These are phyloP conservation scores for Falco biarmicus DNA, from an alignment of 2,797 vertebrate species.

Conservation along the genomic window DNA sequence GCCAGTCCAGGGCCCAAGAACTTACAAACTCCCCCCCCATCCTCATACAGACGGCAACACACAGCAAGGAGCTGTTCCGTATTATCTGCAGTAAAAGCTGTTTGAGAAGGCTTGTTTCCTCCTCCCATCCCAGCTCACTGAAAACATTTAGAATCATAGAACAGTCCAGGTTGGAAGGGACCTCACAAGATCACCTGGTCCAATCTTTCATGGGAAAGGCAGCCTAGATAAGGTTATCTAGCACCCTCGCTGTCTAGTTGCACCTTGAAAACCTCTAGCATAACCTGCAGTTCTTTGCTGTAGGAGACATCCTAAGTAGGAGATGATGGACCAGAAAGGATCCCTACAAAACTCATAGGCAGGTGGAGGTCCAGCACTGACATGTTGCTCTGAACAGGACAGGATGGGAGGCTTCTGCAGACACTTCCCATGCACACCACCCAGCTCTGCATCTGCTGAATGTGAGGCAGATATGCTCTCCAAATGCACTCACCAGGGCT, in stretches of 20 bases:
- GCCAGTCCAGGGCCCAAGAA: neutral
- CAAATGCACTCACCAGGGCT: accelerated
- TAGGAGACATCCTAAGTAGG: accelerated
- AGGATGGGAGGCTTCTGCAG: neutral
- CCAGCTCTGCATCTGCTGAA: neutral
- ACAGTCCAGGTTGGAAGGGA: neutral
- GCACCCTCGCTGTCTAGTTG: neutral
- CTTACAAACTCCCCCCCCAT: neutral
- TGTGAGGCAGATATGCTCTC: neutral
- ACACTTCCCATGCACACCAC: accelerated
- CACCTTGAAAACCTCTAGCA: neutral
- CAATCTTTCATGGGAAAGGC: too few species aligned
- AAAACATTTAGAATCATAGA: neutral
- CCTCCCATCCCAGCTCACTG: neutral
- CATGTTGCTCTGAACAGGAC: neutral
- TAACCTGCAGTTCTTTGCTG: neutral
- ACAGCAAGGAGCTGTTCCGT: neutral
- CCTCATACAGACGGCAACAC: neutral
- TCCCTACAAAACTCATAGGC: accelerated
- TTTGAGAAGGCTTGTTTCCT: neutral
- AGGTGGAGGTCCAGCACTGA: neutral
- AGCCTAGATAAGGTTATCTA: neutral
- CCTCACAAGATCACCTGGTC: neutral
- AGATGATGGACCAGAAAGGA: neutral
- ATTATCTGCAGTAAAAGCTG: neutral